phyloP scores from a whole-genome alignment of 2,113 vertebrate genomes.

The Festucalex cinctus region DNA sequence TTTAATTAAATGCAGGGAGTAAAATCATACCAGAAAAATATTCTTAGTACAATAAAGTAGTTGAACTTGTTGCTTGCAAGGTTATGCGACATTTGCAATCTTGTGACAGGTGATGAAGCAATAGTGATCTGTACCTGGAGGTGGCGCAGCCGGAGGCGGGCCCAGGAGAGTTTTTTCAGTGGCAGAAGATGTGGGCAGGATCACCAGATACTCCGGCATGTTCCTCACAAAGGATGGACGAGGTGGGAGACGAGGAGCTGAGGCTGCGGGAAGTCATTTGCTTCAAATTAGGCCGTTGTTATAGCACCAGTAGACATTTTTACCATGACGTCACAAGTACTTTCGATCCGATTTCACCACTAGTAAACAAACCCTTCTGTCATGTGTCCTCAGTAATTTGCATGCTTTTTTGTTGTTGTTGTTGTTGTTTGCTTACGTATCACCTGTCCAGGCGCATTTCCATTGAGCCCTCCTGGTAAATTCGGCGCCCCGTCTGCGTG shows the following conservation, averaged over 20 bases:
- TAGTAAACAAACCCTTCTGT: neutral
- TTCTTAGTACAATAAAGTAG: no score
- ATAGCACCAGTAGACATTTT: neutral
- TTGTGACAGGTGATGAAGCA: neutral
- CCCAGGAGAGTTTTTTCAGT: neutral
- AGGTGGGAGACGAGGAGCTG: conserved; percentile 48
- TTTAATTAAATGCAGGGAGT: no score
- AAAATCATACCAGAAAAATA: no score
- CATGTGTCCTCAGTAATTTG: neutral
- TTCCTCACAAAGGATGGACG: conserved; percentile 46
- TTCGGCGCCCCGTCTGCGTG: conserved; percentile 31
- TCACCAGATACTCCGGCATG: conserved; percentile 50
- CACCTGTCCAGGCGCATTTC: neutral
- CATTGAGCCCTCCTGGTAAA: conserved; percentile 29
- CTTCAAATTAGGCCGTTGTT: neutral
- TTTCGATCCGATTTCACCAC: no score
- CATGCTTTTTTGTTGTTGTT: neutral
- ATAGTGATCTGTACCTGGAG: conserved; percentile 6
- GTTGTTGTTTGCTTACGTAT: conserved; percentile 28
- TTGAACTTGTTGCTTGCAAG: no score
- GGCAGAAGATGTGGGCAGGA: conserved; percentile 29
- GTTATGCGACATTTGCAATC: neutral
- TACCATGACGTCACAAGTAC: no score
- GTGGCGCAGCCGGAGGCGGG: neutral
- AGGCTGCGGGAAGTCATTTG: neutral